Percentiles rank a stretch among this genome's conserved stretches.
phyloP scores from a whole-genome alignment of 2,113 vertebrate species.

The Nycticryphes semicollaris region DNA sequence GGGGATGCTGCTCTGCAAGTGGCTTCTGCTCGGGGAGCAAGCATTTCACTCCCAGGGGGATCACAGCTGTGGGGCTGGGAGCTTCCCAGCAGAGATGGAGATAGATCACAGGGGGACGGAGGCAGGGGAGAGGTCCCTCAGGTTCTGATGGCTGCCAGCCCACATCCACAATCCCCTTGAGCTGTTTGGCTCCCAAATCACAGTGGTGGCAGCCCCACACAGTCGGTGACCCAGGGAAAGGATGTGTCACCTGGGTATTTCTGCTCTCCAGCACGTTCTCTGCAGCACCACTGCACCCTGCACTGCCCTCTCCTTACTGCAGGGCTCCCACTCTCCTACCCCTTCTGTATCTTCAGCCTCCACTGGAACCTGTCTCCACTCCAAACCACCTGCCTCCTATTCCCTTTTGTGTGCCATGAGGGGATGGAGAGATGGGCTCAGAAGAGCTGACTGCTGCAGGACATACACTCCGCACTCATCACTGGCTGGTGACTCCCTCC shows the following conservation, averaged over 20 bases:
- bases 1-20: background rate
- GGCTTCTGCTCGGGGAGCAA: background rate
- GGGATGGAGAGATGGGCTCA: background rate
- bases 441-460: background rate
- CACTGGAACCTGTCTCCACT: background rate
- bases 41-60: background rate
- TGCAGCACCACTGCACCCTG: background rate
- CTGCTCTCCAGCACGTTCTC: background rate
- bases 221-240: background rate
- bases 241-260: background rate
- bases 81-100: background rate
- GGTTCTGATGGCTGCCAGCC: background rate
- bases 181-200: background rate
- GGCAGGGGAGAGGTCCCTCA: background rate
- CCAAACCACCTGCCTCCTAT: background rate
- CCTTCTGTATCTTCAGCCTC: background rate
- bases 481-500: accelerated
- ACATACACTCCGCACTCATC: accelerated
- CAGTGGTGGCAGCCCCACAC: background rate
- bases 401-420: background rate
- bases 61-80: background rate
- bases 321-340: background rate
- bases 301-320: background rate
- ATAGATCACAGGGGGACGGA: background rate
- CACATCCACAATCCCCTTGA: background rate